Evolutionary conservation across 2,113 vertebrate genomes (phyloP).

Genomic region (Myotis lucifugus): DNA sequence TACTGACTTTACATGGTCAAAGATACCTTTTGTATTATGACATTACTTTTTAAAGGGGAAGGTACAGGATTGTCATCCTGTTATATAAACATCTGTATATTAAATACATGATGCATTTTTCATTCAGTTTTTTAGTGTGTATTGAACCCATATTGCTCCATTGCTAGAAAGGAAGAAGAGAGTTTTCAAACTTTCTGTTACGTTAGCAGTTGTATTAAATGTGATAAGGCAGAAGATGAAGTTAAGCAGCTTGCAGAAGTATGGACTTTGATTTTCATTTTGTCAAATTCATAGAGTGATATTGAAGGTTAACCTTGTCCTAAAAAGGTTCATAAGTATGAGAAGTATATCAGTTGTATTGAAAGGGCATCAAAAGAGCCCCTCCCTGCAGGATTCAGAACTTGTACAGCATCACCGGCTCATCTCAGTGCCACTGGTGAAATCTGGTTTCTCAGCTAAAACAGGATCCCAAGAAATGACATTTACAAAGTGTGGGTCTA

Average conservation of each 20-base stretch:
- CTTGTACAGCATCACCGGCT: background rate
- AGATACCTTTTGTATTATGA: conserved; percentile 18
- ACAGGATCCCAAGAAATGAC: conserved; percentile 27
- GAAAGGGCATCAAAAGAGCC: background rate
- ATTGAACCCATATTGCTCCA: background rate
- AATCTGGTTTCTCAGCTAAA: conserved; percentile 49
- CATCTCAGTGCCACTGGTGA: background rate
- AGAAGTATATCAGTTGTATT: background rate
- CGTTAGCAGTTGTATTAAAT: background rate
- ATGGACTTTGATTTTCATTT: background rate
- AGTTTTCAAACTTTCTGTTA: background rate
- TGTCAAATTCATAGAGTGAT: background rate
- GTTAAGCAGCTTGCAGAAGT: background rate
- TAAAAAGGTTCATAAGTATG: background rate
- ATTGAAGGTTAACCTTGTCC: background rate
- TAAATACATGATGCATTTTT: background rate
- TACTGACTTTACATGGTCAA: background rate
- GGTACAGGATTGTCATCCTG: background rate
- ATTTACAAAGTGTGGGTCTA: conserved; percentile 61
- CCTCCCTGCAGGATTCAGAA: background rate
- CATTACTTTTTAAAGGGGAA: background rate
- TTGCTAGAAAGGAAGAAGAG: background rate
- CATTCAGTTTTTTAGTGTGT: conserved; percentile 4
- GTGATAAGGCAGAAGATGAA: conserved; percentile 1
- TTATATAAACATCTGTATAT: conserved; percentile 19